Base-by-base conservation (phyloP, 2,888 invertebrate species). In the Sinelater perroti region DNA sequence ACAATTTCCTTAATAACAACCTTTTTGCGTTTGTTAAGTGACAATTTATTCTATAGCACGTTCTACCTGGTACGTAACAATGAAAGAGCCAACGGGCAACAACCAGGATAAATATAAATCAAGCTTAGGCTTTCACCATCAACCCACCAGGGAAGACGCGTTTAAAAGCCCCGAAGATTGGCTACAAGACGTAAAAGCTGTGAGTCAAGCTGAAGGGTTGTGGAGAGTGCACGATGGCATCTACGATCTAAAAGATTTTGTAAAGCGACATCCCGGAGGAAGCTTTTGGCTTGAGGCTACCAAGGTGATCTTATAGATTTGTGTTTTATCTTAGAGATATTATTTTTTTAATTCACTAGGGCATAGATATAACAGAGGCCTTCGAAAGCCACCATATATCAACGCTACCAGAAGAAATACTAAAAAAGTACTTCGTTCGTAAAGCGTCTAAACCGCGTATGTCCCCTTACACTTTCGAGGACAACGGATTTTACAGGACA, bases 181-280 rank as follows among this genome's bases (percentile, higher is more conserved):
- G 87, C 70, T 90, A 18, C 78, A 81, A 31, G 87, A 86, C 1
- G 88, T 88, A 70, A 80, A 81, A 10, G 73, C 80, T 67, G 86
- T 87, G 63, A 91, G 90, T 65, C 87, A 87, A 2, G 88, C 89
- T 0, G 89, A 90, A 73, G 86, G 85, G 7, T 75, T 90, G 2
- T 92, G 92, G 92, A 82, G 92, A 62, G 82, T 92, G 13, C 81
- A 87, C 64, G 82, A 91, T 75, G 80, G 81, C 36, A 79, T 97
- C 14, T 97, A 97, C 75, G 93, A 97, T 77, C 82, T 97, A 13
- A 86, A 86, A 0, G 82, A 84, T 11, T 97, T 95, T 73, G 80
- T 90, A 3, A 77, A 85, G 2, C 83, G 80, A 42, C 97, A 97
- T 80, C 97, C 97, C 0, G 95, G 95, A 26, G 93, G 95, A 1